Evolutionary conservation across 2,888 invertebrate genomes (phyloP).

Genomic region (Mimumesa dahlbomi): DNA sequence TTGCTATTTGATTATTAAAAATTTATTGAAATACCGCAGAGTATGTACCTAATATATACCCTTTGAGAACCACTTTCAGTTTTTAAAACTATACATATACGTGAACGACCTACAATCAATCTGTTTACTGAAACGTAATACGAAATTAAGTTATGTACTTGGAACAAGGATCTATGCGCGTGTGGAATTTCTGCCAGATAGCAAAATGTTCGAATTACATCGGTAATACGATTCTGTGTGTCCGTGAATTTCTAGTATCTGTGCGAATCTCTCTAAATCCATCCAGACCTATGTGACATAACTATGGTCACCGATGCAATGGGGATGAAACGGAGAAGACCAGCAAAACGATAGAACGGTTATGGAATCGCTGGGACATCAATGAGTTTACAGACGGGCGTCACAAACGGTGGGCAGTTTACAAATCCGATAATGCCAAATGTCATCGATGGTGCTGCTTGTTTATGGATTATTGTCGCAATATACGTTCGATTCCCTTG

Average conservation of each 20-base stretch:
- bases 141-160: neutral
- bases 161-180: neutral
- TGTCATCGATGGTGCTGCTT: slow-evolving; percentile 53
- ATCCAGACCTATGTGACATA: neutral
- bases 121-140: neutral
- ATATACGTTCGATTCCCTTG: slow-evolving; percentile 28
- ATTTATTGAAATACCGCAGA: too few species aligned
- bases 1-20: too few species aligned
- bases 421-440: slow-evolving; percentile 71
- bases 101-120: too few species aligned
- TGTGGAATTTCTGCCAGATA: neutral
- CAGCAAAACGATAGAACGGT: slow-evolving; percentile 24
- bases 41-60: too few species aligned
- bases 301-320: slow-evolving; percentile 36
- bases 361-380: slow-evolving; percentile 18
- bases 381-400: slow-evolving; percentile 54
- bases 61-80: too few species aligned
- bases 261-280: slow-evolving; percentile 16
- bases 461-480: slow-evolving; percentile 63
- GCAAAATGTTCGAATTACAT: slow-evolving; percentile 21
- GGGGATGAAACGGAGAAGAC: slow-evolving; percentile 12
- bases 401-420: slow-evolving; percentile 58
- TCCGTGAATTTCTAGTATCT: slow-evolving; percentile 9
- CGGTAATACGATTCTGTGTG: neutral
- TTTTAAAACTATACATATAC: too few species aligned